Percentiles rank a stretch among this genome's conserved stretches.
phyloP scores from a whole-genome alignment of 2,888 invertebrate genomes.

The Dascillus cervinus region DNA sequence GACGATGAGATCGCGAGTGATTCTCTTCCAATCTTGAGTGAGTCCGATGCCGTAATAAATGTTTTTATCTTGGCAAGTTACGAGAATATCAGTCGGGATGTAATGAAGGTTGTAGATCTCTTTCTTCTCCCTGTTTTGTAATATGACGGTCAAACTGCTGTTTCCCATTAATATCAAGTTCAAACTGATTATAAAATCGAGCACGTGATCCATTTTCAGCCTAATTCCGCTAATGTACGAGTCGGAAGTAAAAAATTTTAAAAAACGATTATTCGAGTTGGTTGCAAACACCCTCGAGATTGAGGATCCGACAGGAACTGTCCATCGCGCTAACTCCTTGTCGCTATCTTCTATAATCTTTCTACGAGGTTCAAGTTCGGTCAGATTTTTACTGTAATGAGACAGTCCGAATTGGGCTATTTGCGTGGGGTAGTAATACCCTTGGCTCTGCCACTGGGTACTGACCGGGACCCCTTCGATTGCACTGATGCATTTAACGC shows the following conservation, averaged over 20 bases:
- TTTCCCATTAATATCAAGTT: constrained; percentile 68
- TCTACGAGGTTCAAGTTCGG: constrained; percentile 71
- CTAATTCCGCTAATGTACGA: constrained; percentile 60
- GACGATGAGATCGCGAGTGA: constrained; percentile 81
- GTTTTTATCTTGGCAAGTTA: constrained; percentile 66
- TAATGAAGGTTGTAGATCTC: constrained; percentile 78
- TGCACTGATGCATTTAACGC: constrained; percentile 94
- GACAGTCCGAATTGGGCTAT: constrained; percentile 97
- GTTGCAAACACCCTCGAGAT: constrained; percentile 56
- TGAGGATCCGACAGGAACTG: constrained; percentile 60
- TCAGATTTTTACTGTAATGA: constrained; percentile 92
- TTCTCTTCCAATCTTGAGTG: constrained; percentile 60
- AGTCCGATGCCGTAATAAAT: constrained; percentile 81
- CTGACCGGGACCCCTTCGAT: constrained; percentile 90
- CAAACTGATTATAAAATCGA: constrained; percentile 69
- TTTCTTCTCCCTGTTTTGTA: constrained; percentile 71
- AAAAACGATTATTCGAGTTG: constrained; percentile 51
- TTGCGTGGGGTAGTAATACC: constrained; percentile 97
- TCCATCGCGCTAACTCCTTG: constrained; percentile 61
- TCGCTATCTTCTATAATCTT: constrained; percentile 72
- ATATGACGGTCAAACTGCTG: constrained; percentile 70
- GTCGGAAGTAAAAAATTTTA: constrained; percentile 68
- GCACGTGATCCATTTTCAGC: constrained; percentile 57
- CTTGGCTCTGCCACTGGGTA: constrained; percentile 93
- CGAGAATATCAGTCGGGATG: constrained; percentile 63